phyloP scores from a whole-genome alignment of 2,888 invertebrate genomes.

The Eupithecia insigniata region DNA sequence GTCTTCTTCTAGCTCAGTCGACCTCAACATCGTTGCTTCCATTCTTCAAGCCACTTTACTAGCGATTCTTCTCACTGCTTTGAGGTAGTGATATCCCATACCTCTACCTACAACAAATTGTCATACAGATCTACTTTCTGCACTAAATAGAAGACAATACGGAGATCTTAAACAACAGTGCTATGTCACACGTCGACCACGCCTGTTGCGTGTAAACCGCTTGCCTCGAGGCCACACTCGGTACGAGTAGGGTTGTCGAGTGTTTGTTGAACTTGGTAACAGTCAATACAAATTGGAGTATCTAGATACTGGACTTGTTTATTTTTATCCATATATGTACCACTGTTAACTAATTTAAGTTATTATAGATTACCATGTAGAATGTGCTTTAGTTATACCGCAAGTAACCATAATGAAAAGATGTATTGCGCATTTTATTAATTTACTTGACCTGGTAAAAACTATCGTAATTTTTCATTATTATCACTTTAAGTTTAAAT shows the following conservation, averaged over 20 bases:
- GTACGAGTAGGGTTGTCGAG: slow-evolving; percentile 36
- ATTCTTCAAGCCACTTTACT: not conserved
- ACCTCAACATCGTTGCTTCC: not conserved
- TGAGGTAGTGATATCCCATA: not conserved
- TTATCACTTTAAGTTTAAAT: too few species aligned
- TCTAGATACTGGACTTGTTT: not conserved
- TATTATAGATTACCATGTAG: too few species aligned
- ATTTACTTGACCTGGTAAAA: too few species aligned
- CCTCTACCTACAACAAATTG: not conserved
- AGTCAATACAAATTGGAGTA: slow-evolving; percentile 4
- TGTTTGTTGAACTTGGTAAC: slow-evolving; percentile 1
- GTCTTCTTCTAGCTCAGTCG: not conserved
- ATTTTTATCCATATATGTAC: not conserved
- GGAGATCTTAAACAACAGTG: slow-evolving; percentile 34
- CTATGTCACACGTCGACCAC: slow-evolving; percentile 49
- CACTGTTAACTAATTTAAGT: not conserved
- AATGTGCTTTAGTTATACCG: too few species aligned
- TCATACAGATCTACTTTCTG: slow-evolving; percentile 23
- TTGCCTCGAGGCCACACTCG: slow-evolving; percentile 53
- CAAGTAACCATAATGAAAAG: too few species aligned
- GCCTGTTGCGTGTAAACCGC: slow-evolving; percentile 62
- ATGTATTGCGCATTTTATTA: too few species aligned
- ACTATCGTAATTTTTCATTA: too few species aligned
- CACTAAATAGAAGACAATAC: slow-evolving; percentile 34
- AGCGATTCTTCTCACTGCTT: not conserved